Conservation (phyloP, 2,888 invertebrate genomes). For the Cenopis cana region DNA sequence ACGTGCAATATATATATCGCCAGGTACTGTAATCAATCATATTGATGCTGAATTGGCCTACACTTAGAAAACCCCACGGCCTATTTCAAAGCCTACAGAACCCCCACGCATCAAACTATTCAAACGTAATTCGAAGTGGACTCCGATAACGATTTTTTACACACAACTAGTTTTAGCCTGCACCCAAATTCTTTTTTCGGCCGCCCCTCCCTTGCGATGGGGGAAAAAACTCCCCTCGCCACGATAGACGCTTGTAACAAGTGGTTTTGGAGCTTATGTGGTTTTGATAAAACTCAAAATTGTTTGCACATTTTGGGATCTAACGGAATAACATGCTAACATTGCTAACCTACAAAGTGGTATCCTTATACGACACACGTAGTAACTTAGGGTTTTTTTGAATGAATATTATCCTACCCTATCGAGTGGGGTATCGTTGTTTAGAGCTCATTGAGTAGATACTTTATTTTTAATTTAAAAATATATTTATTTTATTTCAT, state of each 20-base stretch:
- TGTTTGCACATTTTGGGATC: not conserved
- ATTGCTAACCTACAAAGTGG: not conserved
- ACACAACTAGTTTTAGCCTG: conserved; percentile 9
- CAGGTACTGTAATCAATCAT: too few relatives aligned
- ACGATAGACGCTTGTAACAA: not conserved
- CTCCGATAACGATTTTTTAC: conserved; percentile 21
- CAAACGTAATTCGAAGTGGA: not conserved
- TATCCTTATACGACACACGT: not conserved
- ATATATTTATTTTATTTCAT: too few relatives aligned
- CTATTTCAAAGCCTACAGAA: not conserved
- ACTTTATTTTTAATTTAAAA: too few relatives aligned
- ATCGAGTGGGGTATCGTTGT: too few relatives aligned
- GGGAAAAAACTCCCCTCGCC: conserved; percentile 40
- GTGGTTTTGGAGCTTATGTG: not conserved
- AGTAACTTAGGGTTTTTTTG: not conserved
- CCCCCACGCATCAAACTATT: not conserved
- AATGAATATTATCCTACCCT: too few relatives aligned
- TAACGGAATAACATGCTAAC: not conserved
- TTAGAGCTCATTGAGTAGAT: too few relatives aligned
- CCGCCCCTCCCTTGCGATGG: conserved; percentile 32
- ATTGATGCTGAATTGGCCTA: not conserved
- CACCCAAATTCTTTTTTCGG: conserved; percentile 36
- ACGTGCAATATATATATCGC: too few relatives aligned
- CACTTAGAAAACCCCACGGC: not conserved
- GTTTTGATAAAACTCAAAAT: not conserved